A percentile compares a stretch with the other conserved stretches of the same genome.
phyloP scores from a whole-genome alignment of 2,797 vertebrate genomes.

The Eremophila alpestris region DNA sequence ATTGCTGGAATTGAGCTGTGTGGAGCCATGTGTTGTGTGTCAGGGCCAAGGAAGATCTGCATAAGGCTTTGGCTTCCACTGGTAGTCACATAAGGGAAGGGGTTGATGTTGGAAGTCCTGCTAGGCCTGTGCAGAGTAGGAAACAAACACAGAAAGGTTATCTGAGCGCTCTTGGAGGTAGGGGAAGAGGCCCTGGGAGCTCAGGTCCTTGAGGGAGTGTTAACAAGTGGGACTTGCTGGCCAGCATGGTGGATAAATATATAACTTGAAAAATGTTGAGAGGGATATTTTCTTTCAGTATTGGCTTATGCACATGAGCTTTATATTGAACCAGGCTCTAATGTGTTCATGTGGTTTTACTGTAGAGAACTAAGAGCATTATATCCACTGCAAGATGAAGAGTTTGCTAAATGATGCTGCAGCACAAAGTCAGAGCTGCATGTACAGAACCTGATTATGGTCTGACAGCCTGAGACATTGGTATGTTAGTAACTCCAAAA shows the following conservation, averaged over 20 bases:
- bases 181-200: not conserved
- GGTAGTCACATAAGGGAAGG: not conserved
- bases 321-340: not conserved
- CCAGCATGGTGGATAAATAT: not conserved
- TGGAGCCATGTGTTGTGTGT: not conserved
- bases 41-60: not conserved
- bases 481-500: not conserved
- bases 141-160: not conserved
- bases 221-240: not conserved
- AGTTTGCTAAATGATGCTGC: not conserved
- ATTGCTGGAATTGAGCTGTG: not conserved
- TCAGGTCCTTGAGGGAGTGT: not conserved
- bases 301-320: not conserved
- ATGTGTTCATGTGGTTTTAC: not conserved
- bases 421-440: not conserved
- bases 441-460: not conserved
- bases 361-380: not conserved
- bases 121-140: not conserved
- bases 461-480: not conserved
- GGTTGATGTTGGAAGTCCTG: not conserved
- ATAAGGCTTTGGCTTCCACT: not conserved
- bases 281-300: not conserved
- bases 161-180: fast-evolving
- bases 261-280: not conserved
- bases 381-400: not conserved